A percentile compares a stretch with the other conserved stretches of the same genome.
These are phyloP conservation scores for Chalcis sispes DNA, from an alignment of 2,888 invertebrate genomes.

Conservation along the genomic window DNA sequence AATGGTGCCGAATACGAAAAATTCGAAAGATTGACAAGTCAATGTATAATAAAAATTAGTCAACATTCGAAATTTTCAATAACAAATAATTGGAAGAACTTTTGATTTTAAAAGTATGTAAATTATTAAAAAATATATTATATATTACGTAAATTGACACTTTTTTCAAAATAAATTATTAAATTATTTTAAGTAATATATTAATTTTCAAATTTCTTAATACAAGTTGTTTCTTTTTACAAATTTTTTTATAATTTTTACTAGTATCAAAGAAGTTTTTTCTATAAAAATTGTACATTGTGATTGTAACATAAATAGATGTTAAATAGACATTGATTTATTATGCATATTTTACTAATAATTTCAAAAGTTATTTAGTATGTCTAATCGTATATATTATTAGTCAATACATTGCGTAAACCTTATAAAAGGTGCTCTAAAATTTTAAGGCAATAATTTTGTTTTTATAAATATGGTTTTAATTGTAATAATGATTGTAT, in stretches of 20 bases:
- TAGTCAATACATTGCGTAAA: constrained; percentile 14
- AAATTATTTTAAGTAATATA: background rate
- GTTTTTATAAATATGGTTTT: constrained; percentile 16
- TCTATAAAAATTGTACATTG: constrained; percentile 14
- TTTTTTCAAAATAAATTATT: constrained; percentile 18
- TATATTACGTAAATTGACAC: constrained; percentile 18
- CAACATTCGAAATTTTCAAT: constrained; percentile 32
- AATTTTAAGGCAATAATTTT: constrained; percentile 66
- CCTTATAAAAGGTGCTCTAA: constrained; percentile 60
- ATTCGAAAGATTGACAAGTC: constrained; percentile 26
- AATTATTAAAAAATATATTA: constrained; percentile 37
- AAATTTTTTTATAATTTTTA: background rate
- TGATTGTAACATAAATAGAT: background rate
- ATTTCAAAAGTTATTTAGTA: background rate
- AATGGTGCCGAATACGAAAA: constrained; percentile 21
- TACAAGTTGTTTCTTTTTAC: background rate
- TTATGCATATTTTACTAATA: background rate
- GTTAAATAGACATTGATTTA: background rate
- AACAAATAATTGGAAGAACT: constrained; percentile 27
- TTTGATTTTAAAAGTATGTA: constrained; percentile 27
- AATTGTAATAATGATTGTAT: background rate
- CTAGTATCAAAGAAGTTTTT: background rate
- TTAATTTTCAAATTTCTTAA: background rate
- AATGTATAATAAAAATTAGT: constrained; percentile 31
- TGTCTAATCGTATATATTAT: constrained; percentile 5